Conservation (phyloP, 2,797 vertebrate species). For the Smutsia temminckii region DNA sequence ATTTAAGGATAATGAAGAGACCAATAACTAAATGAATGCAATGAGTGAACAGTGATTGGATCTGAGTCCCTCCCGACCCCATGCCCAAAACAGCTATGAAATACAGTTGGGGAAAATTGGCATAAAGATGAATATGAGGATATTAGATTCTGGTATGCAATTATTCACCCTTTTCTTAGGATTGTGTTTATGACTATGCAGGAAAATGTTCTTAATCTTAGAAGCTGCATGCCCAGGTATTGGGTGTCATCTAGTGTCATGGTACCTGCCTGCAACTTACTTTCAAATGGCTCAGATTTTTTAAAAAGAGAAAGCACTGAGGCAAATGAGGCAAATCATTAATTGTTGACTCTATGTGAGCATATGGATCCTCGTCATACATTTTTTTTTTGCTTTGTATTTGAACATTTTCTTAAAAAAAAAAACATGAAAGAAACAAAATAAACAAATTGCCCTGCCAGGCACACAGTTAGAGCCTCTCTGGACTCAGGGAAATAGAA, state of each 20-base stretch:
- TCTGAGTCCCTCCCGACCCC: not conserved
- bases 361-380: not conserved
- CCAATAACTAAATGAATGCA: not conserved
- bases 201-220: not conserved
- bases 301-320: not conserved
- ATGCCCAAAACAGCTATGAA: not conserved
- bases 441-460: not conserved
- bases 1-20: not conserved
- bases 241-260: not conserved
- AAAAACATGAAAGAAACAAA: not conserved
- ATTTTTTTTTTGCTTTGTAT: not conserved
- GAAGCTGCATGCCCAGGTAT: not conserved
- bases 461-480: not conserved
- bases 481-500: not conserved
- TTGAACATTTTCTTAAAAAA: not conserved
- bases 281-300: slow-evolving; percentile 7
- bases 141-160: not conserved
- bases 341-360: not conserved
- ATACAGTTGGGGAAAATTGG: not conserved
- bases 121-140: not conserved
- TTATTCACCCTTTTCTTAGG: not conserved
- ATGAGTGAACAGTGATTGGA: not conserved
- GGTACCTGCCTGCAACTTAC: not conserved
- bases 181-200: not conserved
- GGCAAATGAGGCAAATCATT: not conserved